These are phyloP conservation scores for Epinephelus cyanopodus DNA, from an alignment of 2,113 vertebrate species.

Conservation along the genomic window DNA sequence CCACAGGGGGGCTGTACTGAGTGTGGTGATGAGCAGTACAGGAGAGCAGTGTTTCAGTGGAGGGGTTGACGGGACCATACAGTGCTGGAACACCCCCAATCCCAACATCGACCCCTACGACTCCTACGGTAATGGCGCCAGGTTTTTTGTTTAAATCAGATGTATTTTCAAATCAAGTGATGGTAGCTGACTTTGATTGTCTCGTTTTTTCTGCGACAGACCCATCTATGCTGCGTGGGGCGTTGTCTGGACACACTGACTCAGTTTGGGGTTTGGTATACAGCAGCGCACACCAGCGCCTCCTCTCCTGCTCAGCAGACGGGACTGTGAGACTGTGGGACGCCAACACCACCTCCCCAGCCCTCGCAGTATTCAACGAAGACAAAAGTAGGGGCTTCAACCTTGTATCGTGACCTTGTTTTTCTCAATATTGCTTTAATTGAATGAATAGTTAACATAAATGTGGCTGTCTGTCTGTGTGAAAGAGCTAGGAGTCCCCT, in stretches of 20 bases:
- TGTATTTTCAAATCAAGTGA: neutral
- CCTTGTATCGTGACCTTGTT: neutral
- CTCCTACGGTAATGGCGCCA: constrained; percentile 88
- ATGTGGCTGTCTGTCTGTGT: constrained; percentile 53
- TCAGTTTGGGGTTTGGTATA: constrained; percentile 96
- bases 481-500: constrained; percentile 93
- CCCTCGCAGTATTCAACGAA: constrained; percentile 92
- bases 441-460: neutral
- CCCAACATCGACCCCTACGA: constrained; percentile 98
- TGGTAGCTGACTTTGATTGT: neutral
- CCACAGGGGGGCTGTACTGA: constrained; percentile 93
- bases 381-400: constrained; percentile 88
- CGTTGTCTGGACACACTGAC: constrained; percentile 92
- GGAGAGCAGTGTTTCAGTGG: constrained; percentile 99
- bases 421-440: neutral
- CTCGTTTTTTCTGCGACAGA: constrained; percentile 80
- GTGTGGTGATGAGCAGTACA: constrained; percentile 96
- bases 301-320: constrained; percentile 97
- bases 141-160: neutral
- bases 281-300: constrained; percentile 91
- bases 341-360: constrained; percentile 88
- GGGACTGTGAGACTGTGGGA: constrained; percentile 96
- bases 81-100: constrained; percentile 97
- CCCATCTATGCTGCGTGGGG: constrained; percentile 92
- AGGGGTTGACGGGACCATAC: constrained; percentile 93